Conservation (phyloP, 2,113 vertebrate species). For the Thoracochromis brauschi region DNA sequence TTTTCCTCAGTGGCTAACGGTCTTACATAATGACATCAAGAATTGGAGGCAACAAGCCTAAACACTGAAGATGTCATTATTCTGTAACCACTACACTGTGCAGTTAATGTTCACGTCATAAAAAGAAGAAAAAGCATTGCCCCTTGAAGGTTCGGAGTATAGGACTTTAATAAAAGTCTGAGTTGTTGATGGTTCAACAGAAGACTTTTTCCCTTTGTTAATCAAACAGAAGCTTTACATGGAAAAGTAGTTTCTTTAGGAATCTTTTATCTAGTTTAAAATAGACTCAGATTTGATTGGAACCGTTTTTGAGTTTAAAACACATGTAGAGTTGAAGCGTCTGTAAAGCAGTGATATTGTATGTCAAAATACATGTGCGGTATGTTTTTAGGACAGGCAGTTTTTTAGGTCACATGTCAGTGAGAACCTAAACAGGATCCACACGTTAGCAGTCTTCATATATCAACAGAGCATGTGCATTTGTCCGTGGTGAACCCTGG, state of each 20-base stretch:
- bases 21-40: background rate
- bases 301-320: background rate
- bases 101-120: background rate
- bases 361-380: background rate
- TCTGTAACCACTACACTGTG: background rate
- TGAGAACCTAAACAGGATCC: background rate
- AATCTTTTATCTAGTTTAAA: background rate
- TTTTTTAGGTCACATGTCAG: constrained; percentile 1
- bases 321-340: background rate
- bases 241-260: background rate
- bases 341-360: background rate
- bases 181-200: background rate
- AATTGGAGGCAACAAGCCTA: background rate
- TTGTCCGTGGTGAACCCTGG: constrained; percentile 19
- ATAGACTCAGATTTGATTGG: background rate
- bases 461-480: constrained; percentile 21
- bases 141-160: background rate
- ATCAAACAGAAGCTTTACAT: background rate
- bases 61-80: background rate
- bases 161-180: background rate
- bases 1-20: background rate
- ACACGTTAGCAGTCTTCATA: constrained; percentile 6
- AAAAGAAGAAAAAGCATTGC: background rate
- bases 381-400: background rate
- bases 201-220: background rate